phyloP scores from a whole-genome alignment of 1,140 invertebrate species.

The Microvelia longipes region DNA sequence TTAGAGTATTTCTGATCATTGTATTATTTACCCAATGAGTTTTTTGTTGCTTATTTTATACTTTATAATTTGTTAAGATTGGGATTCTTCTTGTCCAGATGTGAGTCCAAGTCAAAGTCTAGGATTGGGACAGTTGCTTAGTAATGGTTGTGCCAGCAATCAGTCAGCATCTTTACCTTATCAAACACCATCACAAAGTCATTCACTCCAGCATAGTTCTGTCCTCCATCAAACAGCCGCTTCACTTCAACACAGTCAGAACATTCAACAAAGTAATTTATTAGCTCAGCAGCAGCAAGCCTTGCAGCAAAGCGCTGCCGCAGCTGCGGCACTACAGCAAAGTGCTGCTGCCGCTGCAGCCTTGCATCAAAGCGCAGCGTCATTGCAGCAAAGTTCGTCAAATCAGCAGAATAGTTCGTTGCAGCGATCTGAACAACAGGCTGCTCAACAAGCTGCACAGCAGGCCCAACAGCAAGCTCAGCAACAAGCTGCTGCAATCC shows the following conservation, averaged over 20 bases:
- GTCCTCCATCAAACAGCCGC: neutral
- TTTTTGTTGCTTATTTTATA: too few species aligned
- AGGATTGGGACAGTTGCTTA: neutral
- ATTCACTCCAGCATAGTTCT: neutral
- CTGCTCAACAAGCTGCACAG: constrained; percentile 17
- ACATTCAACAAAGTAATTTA: neutral
- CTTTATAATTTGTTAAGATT: too few species aligned
- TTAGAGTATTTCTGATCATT: too few species aligned
- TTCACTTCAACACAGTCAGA: neutral
- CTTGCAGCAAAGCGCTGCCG: constrained; percentile 21
- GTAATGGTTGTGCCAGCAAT: neutral
- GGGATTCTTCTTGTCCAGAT: too few species aligned
- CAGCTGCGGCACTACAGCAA: constrained; percentile 30
- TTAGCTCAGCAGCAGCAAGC: neutral
- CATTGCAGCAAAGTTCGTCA: constrained; percentile 14
- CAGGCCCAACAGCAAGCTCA: constrained; percentile 23
- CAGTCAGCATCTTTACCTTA: neutral
- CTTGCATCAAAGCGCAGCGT: constrained; percentile 38
- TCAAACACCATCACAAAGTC: neutral
- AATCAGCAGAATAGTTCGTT: constrained; percentile 13
- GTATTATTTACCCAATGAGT: too few species aligned
- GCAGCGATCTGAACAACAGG: constrained; percentile 17
- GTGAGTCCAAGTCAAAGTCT: neutral
- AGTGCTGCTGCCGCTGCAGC: constrained; percentile 27
- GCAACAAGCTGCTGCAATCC: constrained; percentile 12